Conservation (phyloP, 2,113 vertebrate species). For the Ovis canadensis region DNA sequence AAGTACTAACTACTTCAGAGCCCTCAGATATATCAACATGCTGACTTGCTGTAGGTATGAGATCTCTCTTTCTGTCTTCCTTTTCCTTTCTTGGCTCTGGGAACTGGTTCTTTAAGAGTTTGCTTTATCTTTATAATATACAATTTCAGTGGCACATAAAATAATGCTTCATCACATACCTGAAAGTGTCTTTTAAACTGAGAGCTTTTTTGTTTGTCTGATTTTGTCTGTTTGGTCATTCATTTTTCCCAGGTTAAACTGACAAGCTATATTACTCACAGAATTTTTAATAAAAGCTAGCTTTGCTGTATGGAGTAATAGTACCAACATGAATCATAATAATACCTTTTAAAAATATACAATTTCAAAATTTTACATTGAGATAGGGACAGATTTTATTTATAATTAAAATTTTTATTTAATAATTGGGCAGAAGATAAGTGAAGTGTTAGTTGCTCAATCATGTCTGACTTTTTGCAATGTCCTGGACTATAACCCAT, state of each 20-base stretch:
- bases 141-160: constrained; percentile 47
- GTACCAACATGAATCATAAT: background rate
- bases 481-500: background rate
- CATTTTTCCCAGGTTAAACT: background rate
- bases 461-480: rapidly evolving
- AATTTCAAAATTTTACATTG: background rate
- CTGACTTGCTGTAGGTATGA: constrained; percentile 40
- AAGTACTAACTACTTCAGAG: constrained; percentile 76
- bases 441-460: background rate
- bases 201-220: background rate
- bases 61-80: background rate
- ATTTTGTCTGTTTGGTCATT: background rate
- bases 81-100: constrained; percentile 24
- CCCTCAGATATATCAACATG: constrained; percentile 74
- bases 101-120: constrained; percentile 58
- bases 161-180: constrained; percentile 45
- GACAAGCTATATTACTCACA: background rate
- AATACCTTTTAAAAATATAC: background rate
- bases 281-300: background rate
- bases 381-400: background rate
- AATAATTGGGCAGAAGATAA: background rate
- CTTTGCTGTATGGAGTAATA: background rate
- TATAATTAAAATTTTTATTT: background rate
- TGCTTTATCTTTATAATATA: constrained; percentile 50
- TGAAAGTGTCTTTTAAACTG: background rate